Evolutionary conservation across 2,888 invertebrate genomes (phyloP).

Genomic region (Oscheius onirici): DNA sequence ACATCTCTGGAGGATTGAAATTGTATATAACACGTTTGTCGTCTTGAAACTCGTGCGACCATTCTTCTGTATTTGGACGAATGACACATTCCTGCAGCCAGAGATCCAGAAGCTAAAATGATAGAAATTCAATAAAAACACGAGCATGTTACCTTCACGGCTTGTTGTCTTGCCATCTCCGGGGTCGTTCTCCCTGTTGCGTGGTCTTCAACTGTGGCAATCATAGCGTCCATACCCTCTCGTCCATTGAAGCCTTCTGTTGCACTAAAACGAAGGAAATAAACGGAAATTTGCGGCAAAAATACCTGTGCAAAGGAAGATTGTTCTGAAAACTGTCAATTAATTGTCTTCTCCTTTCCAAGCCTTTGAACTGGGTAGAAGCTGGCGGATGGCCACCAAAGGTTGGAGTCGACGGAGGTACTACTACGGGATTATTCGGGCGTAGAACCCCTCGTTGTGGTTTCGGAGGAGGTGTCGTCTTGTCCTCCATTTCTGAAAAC

Average conservation of each 20-base stretch:
- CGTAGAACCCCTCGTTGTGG: slow-evolving; percentile 9
- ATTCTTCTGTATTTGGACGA: slow-evolving; percentile 4
- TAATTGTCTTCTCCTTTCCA: background rate
- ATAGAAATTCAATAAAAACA: background rate
- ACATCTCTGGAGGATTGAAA: slow-evolving; percentile 11
- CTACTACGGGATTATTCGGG: background rate
- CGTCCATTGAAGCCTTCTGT: slow-evolving; percentile 1
- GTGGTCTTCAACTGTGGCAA: background rate
- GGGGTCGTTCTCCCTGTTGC: background rate
- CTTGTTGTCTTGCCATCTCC: background rate
- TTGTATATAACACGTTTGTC: slow-evolving; percentile 4
- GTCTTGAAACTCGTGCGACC: slow-evolving; percentile 16
- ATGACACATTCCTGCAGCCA: slow-evolving; percentile 21
- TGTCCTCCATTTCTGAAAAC: background rate
- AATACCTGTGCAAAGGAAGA: background rate
- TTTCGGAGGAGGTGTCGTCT: slow-evolving; percentile 13
- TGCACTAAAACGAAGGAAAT: background rate
- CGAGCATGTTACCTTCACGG: slow-evolving; percentile 9
- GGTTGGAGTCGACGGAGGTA: background rate
- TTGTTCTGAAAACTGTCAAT: slow-evolving; percentile 10
- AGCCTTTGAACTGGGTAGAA: background rate
- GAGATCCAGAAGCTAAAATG: slow-evolving; percentile 10
- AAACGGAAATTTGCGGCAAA: background rate
- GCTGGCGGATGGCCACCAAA: background rate
- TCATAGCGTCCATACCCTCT: slow-evolving; percentile 15